Base-by-base conservation (phyloP, 2,797 vertebrate species). In the Botia almorhae region DNA sequence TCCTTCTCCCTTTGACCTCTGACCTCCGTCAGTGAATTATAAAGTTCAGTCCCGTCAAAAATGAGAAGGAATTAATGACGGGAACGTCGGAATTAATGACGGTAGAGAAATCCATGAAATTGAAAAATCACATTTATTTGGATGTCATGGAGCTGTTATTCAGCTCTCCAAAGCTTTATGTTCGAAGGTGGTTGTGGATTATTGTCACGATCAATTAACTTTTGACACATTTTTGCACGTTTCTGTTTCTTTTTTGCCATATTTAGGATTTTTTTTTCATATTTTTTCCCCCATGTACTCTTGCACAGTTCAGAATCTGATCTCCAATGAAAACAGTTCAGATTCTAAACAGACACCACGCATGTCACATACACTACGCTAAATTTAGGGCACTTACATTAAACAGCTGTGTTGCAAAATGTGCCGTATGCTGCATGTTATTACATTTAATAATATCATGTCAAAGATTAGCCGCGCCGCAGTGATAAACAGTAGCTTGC, bases 11-110 rank as follows among this genome's bases (percentile, higher is more conserved):
- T 90, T 94, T 96, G 95, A 96, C 97, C 97, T 93, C 92, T 93
- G 95, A 96, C 95, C 93, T 92, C 91, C 92, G 93, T 93, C 93
- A 94, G 94, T 93, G 94, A 94, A 96, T 97, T 98, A 96, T 98
- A 97, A 96, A 93, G 93, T 95, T 96, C 93, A 95, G 92, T 87
- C 92, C 92, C 85, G 82, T 95, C 91, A 91, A 82, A 94, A 93
- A 90, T 91, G 95, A 94, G n/a, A n/a, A n/a, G n/a, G n/a, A n/a
- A n/a, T n/a, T n/a, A n/a, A n/a, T n/a, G n/a, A n/a, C n/a, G n/a
- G n/a, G 90, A 87, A 29, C 4, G 29, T 29, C 91, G 91, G 87
- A 93, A 90, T 94, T 87, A 86, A 91, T 93, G 83, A 74, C 75
- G 8, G 26, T 69, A 29, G 76, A 74, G 46, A 84, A 81, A 82